Base-by-base conservation (phyloP, 1,140 invertebrate genomes). In the Drosophila kikkawai region DNA sequence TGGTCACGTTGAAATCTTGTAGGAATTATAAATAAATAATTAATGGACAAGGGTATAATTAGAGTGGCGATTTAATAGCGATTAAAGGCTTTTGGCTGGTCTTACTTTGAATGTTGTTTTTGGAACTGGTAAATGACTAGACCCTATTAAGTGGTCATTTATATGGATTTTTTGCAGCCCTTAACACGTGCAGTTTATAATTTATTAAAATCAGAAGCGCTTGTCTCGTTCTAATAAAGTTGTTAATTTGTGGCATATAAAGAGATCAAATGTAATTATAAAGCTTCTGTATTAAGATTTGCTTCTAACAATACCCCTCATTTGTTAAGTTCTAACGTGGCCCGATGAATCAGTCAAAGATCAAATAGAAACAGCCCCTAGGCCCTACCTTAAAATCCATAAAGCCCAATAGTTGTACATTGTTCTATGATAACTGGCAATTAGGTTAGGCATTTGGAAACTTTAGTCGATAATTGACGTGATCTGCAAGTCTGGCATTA, bases 381-480 rank as follows among this genome's bases (percentile, higher is more conserved):
- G 22, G 37, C 12, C 66, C 47, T 53, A 69, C 67, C 47, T 44
- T 55, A 36, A 36, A 26, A 29, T 36, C 22, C 7, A 36, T 36
- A 50, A 22, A 17, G 22, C 45, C 29, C 29, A 19, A 2, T 63
- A 12, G n/a, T 39, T 22, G 4, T 12, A 69, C 32, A 44, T 69
- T 53, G 37, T 69, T 15, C 11, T 32, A 5, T 39, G 34, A 22
- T 34, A 51, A 70, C 32, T 19, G 7, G 22, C 45, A 44, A 71
- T 73, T 71, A 71, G 17, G 13, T 19, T 2, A 19, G 6, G 45
- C 57, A 55, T 19, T 55, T 36, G 32, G 13, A 17, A 17, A 22
- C 4, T 22, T 29, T 41, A 65, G 58, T 78, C 39, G n/a, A 15
- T 47, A 55, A 51, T 71, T 55, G 41, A 39, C 11, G 22, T 39